Conservation (phyloP, 2,797 vertebrate genomes). For the Momotus momota region DNA sequence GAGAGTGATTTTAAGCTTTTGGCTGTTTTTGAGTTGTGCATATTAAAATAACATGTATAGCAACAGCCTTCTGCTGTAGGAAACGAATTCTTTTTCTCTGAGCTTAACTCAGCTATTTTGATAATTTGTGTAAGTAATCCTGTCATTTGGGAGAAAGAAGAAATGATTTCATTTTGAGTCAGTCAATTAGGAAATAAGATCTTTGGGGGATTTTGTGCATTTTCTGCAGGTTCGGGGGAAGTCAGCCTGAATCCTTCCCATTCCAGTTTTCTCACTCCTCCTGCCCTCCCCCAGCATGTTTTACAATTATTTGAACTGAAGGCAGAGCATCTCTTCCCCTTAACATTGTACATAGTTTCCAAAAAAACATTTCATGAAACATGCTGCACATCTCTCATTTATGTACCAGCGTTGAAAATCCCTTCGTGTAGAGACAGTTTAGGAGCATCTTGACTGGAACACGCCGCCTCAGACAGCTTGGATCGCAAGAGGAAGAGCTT, state of each 20-base stretch:
- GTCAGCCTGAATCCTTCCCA: slow-evolving; percentile 19
- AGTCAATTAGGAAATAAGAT: slow-evolving; percentile 70
- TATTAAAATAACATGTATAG: slow-evolving; percentile 67
- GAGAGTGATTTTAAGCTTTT: slow-evolving; percentile 66
- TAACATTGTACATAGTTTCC: not conserved
- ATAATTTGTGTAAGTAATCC: slow-evolving; percentile 71
- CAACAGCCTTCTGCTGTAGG: slow-evolving; percentile 66
- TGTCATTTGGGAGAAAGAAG: slow-evolving; percentile 71
- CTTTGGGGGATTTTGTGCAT: slow-evolving; percentile 57
- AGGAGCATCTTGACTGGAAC: not conserved
- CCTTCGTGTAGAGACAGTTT: not conserved
- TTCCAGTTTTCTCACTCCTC: not conserved
- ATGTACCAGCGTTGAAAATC: not conserved
- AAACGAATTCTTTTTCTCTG: slow-evolving; percentile 59
- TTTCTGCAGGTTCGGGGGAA: slow-evolving; percentile 52
- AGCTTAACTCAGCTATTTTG: slow-evolving; percentile 68
- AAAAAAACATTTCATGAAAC: not conserved
- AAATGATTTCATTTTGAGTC: slow-evolving; percentile 71
- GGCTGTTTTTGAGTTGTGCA: slow-evolving; percentile 67
- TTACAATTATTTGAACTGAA: not conserved
- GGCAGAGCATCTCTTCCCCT: not conserved
- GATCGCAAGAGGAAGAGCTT: slow-evolving; percentile 14
- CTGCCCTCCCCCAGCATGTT: not conserved
- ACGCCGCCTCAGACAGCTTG: not conserved
- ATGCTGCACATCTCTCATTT: not conserved